Base-by-base conservation (phyloP, 2,888 invertebrate species). In the Autographa gamma region DNA sequence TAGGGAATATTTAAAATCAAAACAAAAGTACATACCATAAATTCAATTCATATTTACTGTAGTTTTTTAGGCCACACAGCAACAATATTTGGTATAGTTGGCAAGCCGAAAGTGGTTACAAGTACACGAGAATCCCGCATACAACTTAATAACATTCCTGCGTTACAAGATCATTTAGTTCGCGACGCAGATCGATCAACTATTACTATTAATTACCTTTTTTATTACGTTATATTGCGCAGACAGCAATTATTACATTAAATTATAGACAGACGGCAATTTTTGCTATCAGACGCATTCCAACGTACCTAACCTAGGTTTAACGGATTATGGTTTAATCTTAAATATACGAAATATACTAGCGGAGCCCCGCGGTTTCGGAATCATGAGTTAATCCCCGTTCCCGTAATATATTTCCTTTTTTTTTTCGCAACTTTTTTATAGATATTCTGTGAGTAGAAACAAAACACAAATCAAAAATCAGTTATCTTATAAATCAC, bases 151-250 rank as follows among this genome's bases (percentile, higher is more conserved):
- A 54, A 19, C 54, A 56, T 56, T 56, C 54, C 25, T 19, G 19
- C 13, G 11, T 25, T 25, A 56, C 54, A 25, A 56, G 54, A 56
- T 56, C 19, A 56, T 56, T 56, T 56, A 56, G 54, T 56, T 25
- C 25, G 54, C 54, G 25, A 13, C 54, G 19, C 11, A 56, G 54
- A 56, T 19, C 54, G 25, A 56, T 56, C 54, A 13, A 25, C 54
- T 25, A 56, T 56, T 56, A 56, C 14, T 25, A 56, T 56, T 56
- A 56, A 56, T 56, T 56, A 25, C 13, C 19, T 56, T 56, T 48
- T 56, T 56, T 56, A 54, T 56, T 25, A 25, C 25, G 54, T n/a
- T 48, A 48, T 48, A 25, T 56, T 56, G 54, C 54, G 25, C 54
- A 25, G 54, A 56, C 19, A 56, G 25, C 48, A 48, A 48, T 48